Evolutionary conservation across 2,797 vertebrate genomes (phyloP), one percentile per base, ranked within the genome.

Genomic region (Enteromius fasciolatus): DNA sequence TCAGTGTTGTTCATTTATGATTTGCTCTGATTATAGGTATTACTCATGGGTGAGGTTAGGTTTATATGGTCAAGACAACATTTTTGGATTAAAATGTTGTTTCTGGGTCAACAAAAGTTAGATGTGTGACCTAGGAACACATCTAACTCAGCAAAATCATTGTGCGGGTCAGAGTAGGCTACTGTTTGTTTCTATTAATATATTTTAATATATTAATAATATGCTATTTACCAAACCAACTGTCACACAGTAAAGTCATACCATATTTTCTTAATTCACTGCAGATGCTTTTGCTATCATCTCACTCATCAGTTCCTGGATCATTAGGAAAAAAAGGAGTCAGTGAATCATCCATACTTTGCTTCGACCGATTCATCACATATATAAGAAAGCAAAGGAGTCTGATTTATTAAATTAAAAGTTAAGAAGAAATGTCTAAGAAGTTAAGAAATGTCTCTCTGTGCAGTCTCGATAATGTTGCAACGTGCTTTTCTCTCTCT

Each of bases 381-480:
- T 33, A 33, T 44, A 57, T 25, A 23, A 75, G 73, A 8, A 59
- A 41, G 39, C 39, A 4, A 75, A 64, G 33, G 17, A 33, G 41
- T 31, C 7, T 0, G 59, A 77, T 48, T 41, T 41, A 63, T 44
- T 17, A 15, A 18, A 25, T 63, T 74, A 59, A 66, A 70, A 28
- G 44, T 44, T 20, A 76, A 31, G 41, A 59, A 25, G n/a, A 57
- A 57, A 3, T 31, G 59, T 31, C 25, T 17, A 63, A 31, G 59
- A 63, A 63, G 59, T 76, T 44, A 25, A 44, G 75, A 63, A 76
- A 46, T 17, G 10, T 66, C 57, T 54, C 59, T 67, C 44, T 20
- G 41, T 61, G 68, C 54, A 50, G 41, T 39, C 54, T 72, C 52
- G 44, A 52, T 48, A 66, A 31, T 41, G 23, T 75, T 74, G 72